Base-by-base conservation (phyloP, 2,113 vertebrate genomes). In the Pogonocichla stellata region DNA sequence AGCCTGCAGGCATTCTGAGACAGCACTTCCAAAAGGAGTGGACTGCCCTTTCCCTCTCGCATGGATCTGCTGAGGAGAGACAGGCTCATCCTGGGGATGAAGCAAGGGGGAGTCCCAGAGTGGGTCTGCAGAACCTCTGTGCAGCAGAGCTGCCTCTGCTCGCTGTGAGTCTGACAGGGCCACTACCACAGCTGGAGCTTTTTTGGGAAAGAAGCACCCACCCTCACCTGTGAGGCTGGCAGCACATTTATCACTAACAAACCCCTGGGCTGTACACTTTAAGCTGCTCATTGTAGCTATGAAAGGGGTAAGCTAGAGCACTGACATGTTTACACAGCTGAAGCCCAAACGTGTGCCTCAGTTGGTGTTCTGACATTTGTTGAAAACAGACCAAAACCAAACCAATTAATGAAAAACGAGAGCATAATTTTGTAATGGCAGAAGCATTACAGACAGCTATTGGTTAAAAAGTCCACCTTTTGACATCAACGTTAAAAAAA, bases 101-200 rank as follows among this genome's bases (percentile, higher is more conserved):
- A 71, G 61, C 26, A 64, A 56, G 47, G 47, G n/a, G n/a, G n/a
- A n/a, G 17, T 34, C 12, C 20, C 50, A 12, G 14, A 0, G 14
- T 8, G 45, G 57, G 20, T 48, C 8, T 86, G 79, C 5, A 2
- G 43, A 34, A 12, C 22, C 1, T 3, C 51, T 43, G 69, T 5
- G 6, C 31, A 26, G 10, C 0, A 5, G 43, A 62, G 22, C 45
- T 73, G 54, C 43, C 28, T 33, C 73, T 48, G 13, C 62, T 57
- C 2, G 0, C 45, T 33, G 9, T 34, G 48, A 29, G 64, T 38
- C 72, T 51, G 58, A 24, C 24, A 36, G 4, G 12, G 16, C 7
- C 36, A 4, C 57, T 45, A 0, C 13, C 28, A 43, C 0, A 0
- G 22, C 18, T 8, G 19, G 31, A 71, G 24, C 0, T 45, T 48